These are phyloP conservation scores for Lucinisca nassula DNA, from an alignment of 2,888 invertebrate genomes.

Conservation along the genomic window DNA sequence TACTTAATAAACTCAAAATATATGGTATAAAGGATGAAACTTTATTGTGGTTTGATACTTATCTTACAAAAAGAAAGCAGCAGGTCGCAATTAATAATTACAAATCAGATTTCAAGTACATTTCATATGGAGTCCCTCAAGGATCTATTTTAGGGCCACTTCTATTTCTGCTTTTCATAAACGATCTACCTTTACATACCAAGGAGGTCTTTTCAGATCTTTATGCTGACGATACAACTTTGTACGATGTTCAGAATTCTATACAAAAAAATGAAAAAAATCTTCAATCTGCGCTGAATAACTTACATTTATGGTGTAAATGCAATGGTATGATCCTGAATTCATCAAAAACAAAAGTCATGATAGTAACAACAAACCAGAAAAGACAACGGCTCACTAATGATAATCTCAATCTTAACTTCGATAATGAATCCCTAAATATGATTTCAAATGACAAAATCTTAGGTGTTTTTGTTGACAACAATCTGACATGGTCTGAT, in stretches of 20 bases:
- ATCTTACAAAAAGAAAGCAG: neutral
- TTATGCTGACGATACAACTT: neutral
- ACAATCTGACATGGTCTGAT: too few relatives aligned
- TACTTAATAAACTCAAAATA: neutral
- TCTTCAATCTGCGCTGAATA: neutral
- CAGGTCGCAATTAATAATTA: neutral
- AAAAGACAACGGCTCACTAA: neutral
- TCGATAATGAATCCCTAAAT: neutral
- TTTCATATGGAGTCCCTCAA: too few relatives aligned
- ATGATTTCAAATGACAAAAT: neutral
- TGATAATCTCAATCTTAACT: neutral
- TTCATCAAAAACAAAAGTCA: neutral
- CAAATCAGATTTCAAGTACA: neutral
- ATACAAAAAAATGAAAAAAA: neutral
- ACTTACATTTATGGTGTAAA: neutral
- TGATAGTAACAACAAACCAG: neutral
- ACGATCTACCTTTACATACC: too few relatives aligned
- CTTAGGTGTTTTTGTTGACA: neutral
- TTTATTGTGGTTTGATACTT: neutral
- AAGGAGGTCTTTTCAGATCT: neutral
- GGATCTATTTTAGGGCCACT: constrained; percentile 1
- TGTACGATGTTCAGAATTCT: neutral
- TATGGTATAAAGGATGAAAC: neutral
- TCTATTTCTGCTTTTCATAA: neutral
- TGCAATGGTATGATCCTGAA: neutral